Conservation (phyloP, 2,888 invertebrate genomes). For the Agrochola litura region DNA sequence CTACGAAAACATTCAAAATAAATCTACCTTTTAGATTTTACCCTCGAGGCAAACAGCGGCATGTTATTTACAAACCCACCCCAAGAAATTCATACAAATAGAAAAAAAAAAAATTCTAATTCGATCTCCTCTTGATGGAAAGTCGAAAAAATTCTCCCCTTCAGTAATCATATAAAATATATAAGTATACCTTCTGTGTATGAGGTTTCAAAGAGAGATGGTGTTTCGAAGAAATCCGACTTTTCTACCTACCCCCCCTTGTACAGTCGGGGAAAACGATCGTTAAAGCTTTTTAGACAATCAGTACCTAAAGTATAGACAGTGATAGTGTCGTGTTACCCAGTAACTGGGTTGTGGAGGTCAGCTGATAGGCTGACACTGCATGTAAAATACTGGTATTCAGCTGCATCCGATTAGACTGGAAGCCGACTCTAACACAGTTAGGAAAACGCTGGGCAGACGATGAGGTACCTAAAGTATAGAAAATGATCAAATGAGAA, state of each 20-base stretch:
- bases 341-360: neutral
- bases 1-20: no score
- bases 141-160: conserved; percentile 71
- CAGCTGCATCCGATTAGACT: neutral
- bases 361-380: no score
- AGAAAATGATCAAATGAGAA: neutral
- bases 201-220: conserved; percentile 80
- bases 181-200: conserved; percentile 70
- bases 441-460: no score
- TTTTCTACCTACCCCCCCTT: conserved; percentile 75
- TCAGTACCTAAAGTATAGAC: neutral
- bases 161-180: conserved; percentile 69
- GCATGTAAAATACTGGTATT: no score
- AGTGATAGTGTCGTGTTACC: no score
- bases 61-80: conserved; percentile 49
- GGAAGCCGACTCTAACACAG: neutral
- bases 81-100: conserved; percentile 62
- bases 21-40: neutral
- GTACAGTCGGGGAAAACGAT: conserved; percentile 71
- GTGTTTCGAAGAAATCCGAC: conserved; percentile 84
- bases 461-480: neutral
- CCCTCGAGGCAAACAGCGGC: conserved; percentile 46
- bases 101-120: conserved; percentile 77
- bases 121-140: conserved; percentile 71
- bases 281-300: neutral